These are phyloP conservation scores for Branchellion lobata DNA, from an alignment of 2,888 invertebrate genomes.

Conservation along the genomic window DNA sequence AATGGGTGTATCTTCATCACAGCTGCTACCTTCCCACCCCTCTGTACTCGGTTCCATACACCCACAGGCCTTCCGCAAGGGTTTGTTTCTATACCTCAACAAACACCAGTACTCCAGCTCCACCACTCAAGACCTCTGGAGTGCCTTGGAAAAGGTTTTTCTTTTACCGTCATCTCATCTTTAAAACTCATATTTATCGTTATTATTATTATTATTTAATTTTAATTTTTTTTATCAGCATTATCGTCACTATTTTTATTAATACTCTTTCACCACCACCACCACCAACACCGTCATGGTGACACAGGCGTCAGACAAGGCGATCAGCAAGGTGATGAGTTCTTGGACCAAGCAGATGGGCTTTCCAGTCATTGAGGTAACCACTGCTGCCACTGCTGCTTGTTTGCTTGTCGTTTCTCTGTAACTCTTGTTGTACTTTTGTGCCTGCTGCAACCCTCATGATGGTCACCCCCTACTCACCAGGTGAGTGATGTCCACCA, in stretches of 20 bases:
- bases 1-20: neutral
- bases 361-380: constrained; percentile 77
- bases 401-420: neutral
- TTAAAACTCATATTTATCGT: no score
- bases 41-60: no score
- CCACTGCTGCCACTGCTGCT: no score
- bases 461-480: no score
- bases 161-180: no score
- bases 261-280: no score
- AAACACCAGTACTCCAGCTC: constrained; percentile 86
- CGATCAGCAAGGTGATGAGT: constrained; percentile 86
- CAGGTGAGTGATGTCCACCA: constrained; percentile 58
- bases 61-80: constrained; percentile 83
- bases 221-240: no score
- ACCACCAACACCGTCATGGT: no score
- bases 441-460: no score
- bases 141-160: constrained; percentile 79
- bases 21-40: neutral
- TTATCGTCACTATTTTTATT: no score
- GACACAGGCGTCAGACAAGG: constrained; percentile 70
- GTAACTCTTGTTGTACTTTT: no score
- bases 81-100: constrained; percentile 85
- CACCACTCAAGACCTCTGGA: constrained; percentile 89
- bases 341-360: constrained; percentile 96
- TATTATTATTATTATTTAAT: constrained; percentile 57